These are phyloP conservation scores for Mirza zaza DNA, from an alignment of 2,113 vertebrate species.

Conservation along the genomic window DNA sequence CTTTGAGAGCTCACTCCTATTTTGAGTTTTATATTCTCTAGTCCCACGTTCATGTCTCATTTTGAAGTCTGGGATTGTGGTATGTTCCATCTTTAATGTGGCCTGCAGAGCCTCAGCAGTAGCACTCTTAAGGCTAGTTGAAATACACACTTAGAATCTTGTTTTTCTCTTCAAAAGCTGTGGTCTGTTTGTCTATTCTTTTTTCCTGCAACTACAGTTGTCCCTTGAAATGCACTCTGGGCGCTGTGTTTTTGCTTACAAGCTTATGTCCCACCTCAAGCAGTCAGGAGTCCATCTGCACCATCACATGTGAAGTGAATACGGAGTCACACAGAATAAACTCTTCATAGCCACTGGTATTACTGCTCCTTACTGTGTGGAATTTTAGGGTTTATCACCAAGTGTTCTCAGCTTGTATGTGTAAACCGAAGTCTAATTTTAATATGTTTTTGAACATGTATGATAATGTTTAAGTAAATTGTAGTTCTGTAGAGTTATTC, in stretches of 20 bases:
- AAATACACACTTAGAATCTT: not conserved
- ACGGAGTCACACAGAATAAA: not conserved
- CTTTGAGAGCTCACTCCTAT: not conserved
- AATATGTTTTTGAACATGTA: constrained; percentile 6
- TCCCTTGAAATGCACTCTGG: not conserved
- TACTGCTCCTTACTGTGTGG: not conserved
- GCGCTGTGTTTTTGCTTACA: not conserved
- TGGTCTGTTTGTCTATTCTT: no score
- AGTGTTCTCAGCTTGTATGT: not conserved
- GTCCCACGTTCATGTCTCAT: not conserved
- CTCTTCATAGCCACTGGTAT: not conserved
- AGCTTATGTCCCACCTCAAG: not conserved
- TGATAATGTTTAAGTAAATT: constrained; percentile 30
- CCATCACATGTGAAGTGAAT: not conserved
- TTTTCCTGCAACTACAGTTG: no score
- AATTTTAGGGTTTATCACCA: not conserved
- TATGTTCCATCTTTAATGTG: constrained; percentile 18
- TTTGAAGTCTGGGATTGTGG: constrained; percentile 28
- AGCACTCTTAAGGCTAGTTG: not conserved
- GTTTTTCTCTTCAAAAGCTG: no score
- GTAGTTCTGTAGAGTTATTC: not conserved
- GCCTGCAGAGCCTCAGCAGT: not conserved
- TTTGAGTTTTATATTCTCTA: not conserved
- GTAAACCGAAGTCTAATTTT: not conserved
- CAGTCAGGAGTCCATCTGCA: not conserved